phyloP scores from a whole-genome alignment of 2,888 invertebrate genomes.

The Pyrrhopygopsis socrates region DNA sequence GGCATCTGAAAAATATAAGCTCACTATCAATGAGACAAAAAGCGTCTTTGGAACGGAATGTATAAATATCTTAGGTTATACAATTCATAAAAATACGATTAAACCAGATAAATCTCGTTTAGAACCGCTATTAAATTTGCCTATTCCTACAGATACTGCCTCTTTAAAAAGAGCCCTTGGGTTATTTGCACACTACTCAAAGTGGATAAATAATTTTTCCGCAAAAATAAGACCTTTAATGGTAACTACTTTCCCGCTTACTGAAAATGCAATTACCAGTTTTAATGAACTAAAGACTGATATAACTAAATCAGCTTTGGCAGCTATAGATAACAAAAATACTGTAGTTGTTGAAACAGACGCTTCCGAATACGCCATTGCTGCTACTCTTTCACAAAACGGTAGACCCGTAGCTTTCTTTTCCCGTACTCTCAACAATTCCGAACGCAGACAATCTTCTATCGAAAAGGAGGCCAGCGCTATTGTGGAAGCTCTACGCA shows the following conservation, averaged over 20 bases:
- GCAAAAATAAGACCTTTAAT: slow-evolving; percentile 18
- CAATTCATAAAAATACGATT: slow-evolving; percentile 54
- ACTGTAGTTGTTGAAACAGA: slow-evolving; percentile 42
- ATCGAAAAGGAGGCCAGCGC: slow-evolving; percentile 48
- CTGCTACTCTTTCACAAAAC: slow-evolving; percentile 49
- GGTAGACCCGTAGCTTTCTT: slow-evolving; percentile 55
- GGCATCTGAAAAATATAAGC: slow-evolving; percentile 34
- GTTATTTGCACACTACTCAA: slow-evolving; percentile 67
- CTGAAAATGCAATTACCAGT: slow-evolving; percentile 6
- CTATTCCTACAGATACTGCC: slow-evolving; percentile 38
- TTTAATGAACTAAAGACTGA: slow-evolving; percentile 52
- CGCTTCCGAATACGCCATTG: slow-evolving; percentile 41
- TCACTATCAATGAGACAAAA: slow-evolving; percentile 41
- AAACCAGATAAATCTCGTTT: slow-evolving; percentile 61
- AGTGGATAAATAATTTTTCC: slow-evolving; percentile 66
- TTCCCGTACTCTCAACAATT: slow-evolving; percentile 40
- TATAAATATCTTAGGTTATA: slow-evolving; percentile 64
- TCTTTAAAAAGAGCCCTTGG: slow-evolving; percentile 52
- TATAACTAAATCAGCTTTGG: slow-evolving; percentile 14
- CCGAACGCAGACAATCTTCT: slow-evolving; percentile 39
- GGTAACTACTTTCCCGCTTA: slow-evolving; percentile 9
- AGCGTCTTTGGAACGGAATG: slow-evolving; percentile 29
- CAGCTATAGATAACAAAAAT: slow-evolving; percentile 38
- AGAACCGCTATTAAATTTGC: slow-evolving; percentile 44
- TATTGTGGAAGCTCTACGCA: slow-evolving; percentile 29